phyloP scores from a whole-genome alignment of 2,113 vertebrate genomes.

The Burhinus bistriatus region DNA sequence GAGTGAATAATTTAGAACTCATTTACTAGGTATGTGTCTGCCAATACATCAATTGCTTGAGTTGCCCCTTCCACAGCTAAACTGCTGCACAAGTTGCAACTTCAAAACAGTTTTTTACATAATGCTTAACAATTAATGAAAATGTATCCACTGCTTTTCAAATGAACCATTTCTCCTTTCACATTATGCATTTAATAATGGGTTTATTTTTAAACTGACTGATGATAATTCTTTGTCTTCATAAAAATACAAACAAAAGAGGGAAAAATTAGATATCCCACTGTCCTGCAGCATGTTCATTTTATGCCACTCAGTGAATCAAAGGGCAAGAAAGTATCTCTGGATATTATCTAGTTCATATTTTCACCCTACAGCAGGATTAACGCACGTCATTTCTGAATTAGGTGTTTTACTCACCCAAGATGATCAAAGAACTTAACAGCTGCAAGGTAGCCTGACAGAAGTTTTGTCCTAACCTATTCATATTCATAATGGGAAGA shows the following conservation, averaged over 20 bases:
- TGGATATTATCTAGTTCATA: not conserved
- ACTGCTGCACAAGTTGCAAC: not conserved
- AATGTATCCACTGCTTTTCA: slow-evolving; percentile 41
- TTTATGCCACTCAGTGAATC: not conserved
- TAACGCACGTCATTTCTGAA: not conserved
- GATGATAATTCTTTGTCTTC: slow-evolving; percentile 28
- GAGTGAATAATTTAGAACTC: not conserved
- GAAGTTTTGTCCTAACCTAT: not conserved
- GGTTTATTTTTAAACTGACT: too few species aligned
- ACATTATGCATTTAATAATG: not conserved
- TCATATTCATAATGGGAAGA: not conserved
- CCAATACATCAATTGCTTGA: slow-evolving; percentile 16
- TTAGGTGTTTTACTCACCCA: not conserved
- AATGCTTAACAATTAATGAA: slow-evolving; percentile 55
- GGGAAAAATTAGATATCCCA: not conserved
- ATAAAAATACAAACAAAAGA: slow-evolving; percentile 39
- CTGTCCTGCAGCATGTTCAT: not conserved
- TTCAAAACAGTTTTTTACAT: slow-evolving; percentile 54
- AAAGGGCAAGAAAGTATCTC: not conserved
- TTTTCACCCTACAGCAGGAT: not conserved
- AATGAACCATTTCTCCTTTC: slow-evolving; percentile 50
- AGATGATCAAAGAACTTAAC: not conserved
- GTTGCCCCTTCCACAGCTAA: not conserved
- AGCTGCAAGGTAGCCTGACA: not conserved
- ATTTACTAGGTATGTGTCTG: not conserved